Evolutionary conservation across 2,888 invertebrate species (phyloP), one percentile per base, ranked within the genome.

Genomic region (Nephrotoma guestfalica): DNA sequence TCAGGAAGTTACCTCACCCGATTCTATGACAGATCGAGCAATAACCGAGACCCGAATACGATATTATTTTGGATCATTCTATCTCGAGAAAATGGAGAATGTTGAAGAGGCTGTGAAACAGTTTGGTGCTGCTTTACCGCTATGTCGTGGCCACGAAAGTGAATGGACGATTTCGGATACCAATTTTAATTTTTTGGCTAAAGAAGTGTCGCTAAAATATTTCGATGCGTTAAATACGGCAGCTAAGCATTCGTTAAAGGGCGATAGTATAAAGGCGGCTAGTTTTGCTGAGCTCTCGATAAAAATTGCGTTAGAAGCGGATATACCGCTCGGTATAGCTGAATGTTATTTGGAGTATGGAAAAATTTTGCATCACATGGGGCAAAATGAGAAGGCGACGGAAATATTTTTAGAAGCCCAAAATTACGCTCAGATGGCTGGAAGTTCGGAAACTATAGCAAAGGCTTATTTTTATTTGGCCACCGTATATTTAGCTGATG

Each of bases 11-110:
- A 88, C 86, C 0, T 86, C 83, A 0, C 71, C 71, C 0, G 30
- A 30, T 30, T 4, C 5, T 30, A 7, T 71, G 9, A 71, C 71
- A 7, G 87, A 87, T 0, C 87, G 85, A 11, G 84, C 84, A 42
- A 88, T 88, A 87, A 84, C 88, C 13, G 86, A 86, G 41, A n/a
- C 87, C 9, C 85, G 83, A 15, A 71, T 86, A 6, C 85, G 87
- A 43, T 87, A 87, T 83, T 47, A 42, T 45, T 87, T 86, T 83
- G 87, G 86, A 40, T 47, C 42, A 41, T 87, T 87, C 83, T 86
- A 83, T 83, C 30, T 86, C 4, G 87, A 87, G 13, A 87, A 85
- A 85, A 84, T 84, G 84, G 42, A 84, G 15, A 84, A 41, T 6
- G 41, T 41, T 41, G 84, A 84, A 3, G 42, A 84, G 42, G 84